Evolutionary conservation across 2,797 vertebrate genomes (phyloP), one percentile per base, ranked within the genome.

Genomic region (Pseudopleuronectes americanus): DNA sequence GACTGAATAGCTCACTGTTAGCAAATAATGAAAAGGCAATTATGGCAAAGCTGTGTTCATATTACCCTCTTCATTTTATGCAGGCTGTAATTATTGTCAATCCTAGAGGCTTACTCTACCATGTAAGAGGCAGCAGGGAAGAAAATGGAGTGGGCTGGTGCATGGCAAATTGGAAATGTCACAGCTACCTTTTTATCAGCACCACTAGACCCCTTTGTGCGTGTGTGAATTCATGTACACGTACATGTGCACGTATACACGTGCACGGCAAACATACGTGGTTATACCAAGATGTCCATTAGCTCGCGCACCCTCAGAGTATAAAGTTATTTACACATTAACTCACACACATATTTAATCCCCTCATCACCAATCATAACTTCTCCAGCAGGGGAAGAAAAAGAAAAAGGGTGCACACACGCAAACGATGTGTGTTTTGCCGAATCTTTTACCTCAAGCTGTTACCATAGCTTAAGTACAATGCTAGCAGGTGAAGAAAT

Each of bases 21-120:
- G 97, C 96, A 98, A 99, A 98, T 98, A 98, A 99, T 97, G 95
- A 97, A 97, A 98, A 99, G 97, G 96, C 96, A 97, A 98, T 99
- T 98, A 98, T 96, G 94, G 96, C 90, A 90, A 94, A 93, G 96
- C 96, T 97, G 96, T 97, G 95, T 97, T 97, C 96, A 95, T 96
- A 97, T 97, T 97, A 96, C 96, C 94, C 95, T 96, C 95, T 96
- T 96, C 96, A 94, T 97, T 98, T 97, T 97, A 97, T 96, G 96
- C 96, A 84, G 89, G 94, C 96, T 95, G 93, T 98, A 97, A 98
- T 98, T 97, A 97, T 96, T 96, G 96, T 97, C 96, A 96, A 96
- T 95, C 96, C 96, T 96, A 94, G 96, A 96, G 96, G 96, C 95
- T 98, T 96, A 98, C 96, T 96, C 96, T 97, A 97, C 94, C 97